phyloP scores from a whole-genome alignment of 2,797 vertebrate genomes.

The Trachurus trachurus region DNA sequence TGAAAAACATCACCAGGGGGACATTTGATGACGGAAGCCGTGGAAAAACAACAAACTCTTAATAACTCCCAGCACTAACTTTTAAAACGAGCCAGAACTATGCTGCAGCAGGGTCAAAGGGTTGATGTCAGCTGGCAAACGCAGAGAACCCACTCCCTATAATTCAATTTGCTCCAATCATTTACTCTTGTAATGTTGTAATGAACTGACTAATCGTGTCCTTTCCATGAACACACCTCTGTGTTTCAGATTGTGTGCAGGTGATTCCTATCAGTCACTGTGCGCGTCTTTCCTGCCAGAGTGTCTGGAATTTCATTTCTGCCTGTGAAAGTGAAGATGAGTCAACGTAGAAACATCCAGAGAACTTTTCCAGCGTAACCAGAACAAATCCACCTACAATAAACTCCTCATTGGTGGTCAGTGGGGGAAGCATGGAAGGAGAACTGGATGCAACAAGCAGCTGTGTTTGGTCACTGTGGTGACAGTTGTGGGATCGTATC shows the following conservation, averaged over 20 bases:
- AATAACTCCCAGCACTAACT: not conserved
- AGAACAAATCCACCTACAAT: constrained; percentile 17
- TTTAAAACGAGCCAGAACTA: not conserved
- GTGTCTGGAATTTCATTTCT: constrained; percentile 35
- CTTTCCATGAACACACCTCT: constrained; percentile 9
- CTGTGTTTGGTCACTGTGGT: constrained; percentile 26
- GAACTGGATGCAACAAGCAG: constrained; percentile 12
- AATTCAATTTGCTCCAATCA: not conserved
- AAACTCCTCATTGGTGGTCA: not conserved
- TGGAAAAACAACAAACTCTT: not conserved
- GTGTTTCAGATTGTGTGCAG: constrained; percentile 30
- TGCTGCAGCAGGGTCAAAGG: not conserved
- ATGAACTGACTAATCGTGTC: constrained; percentile 11
- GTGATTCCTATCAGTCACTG: constrained; percentile 26
- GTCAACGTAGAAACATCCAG: constrained; percentile 3
- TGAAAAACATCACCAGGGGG: not conserved
- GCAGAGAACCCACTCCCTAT: not conserved
- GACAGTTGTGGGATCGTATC: constrained; percentile 30
- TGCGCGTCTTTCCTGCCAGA: not conserved
- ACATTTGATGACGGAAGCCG: not conserved
- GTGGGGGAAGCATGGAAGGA: not conserved
- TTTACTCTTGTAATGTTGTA: not conserved
- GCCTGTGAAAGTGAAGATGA: constrained; percentile 27
- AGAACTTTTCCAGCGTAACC: constrained; percentile 6
- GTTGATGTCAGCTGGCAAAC: not conserved